These are phyloP conservation scores for Lampris incognitus DNA, from an alignment of 2,113 vertebrate species.

Conservation along the genomic window DNA sequence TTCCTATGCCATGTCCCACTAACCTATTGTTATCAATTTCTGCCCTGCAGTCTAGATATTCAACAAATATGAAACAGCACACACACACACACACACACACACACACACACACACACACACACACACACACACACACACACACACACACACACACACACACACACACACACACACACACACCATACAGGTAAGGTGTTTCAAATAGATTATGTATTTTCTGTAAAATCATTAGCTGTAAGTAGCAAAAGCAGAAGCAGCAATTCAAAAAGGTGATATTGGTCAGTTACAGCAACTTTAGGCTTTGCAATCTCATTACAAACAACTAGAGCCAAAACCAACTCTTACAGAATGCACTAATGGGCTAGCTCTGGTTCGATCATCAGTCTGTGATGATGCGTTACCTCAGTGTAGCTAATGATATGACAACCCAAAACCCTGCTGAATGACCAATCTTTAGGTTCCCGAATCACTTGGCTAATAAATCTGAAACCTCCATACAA, in stretches of 20 bases:
- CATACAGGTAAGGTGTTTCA: background rate
- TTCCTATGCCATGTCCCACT: background rate
- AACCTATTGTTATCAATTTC: background rate
- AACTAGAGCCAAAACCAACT: background rate
- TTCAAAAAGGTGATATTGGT: too few relatives aligned
- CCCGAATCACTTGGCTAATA: conserved; percentile 22
- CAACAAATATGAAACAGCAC: background rate
- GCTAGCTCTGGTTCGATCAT: conserved; percentile 6
- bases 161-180: background rate
- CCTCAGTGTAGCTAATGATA: background rate
- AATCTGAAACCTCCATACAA: conserved; percentile 31
- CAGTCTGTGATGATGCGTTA: conserved; percentile 13
- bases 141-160: background rate
- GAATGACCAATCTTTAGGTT: conserved; percentile 17
- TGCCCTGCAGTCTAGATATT: background rate
- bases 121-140: background rate
- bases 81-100: background rate
- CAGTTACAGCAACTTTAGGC: too few relatives aligned
- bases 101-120: background rate
- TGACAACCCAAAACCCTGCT: background rate
- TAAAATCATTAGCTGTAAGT: background rate
- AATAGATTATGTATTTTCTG: background rate
- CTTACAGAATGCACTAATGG: background rate
- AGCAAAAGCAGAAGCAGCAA: too few relatives aligned
- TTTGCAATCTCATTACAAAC: too few relatives aligned